Base-by-base conservation (phyloP, 2,797 vertebrate genomes). In the Vespertilio murinus region DNA sequence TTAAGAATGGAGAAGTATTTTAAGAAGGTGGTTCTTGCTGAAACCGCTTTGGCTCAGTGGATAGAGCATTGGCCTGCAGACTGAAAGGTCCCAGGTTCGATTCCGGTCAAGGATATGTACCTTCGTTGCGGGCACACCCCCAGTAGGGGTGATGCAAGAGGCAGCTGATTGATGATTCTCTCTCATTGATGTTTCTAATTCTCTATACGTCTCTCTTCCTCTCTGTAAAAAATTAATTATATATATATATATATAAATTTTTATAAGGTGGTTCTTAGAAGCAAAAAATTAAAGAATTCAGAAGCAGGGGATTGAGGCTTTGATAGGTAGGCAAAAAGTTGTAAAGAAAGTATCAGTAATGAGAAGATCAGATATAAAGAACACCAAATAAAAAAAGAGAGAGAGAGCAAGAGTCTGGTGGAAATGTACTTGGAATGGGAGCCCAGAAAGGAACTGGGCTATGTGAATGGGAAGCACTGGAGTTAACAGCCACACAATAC, bases 1-100 rank as follows among this genome's bases (percentile, higher is more conserved):
- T 86, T 94, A 59, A 79, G 14, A 78, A 47, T 78, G 80, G 52
- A 80, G 45, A 94, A 74, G 91, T 59, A 40, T 35, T 38, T 23
- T 11, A 87, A 83, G 17, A 79, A 61, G 11, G 5, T 77, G 56
- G 22, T 18, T 71, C 33, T 54, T 1, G 10, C 42, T 4, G 42
- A 42, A 42, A 42, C 42, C 10, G 10, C 8, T 42, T 42, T 42
- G 42, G 42, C 42, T 42, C 42, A 42, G 42, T 42, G 42, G 42
- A 42, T 42, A 42, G 42, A 42, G 42, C 42, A 11, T 42, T 9
- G 42, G 42, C 42, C 42, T 42, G 42, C 2, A n/a, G 42, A 42
- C 42, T 42, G 42, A 42, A 42, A 10, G 42, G 42, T 42, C 42
- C 42, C 8, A 10, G 42, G 42, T 42, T 42, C 5, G 8, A 42